These are phyloP conservation scores for Agrilus mali DNA, from an alignment of 2,888 invertebrate species.

Conservation along the genomic window DNA sequence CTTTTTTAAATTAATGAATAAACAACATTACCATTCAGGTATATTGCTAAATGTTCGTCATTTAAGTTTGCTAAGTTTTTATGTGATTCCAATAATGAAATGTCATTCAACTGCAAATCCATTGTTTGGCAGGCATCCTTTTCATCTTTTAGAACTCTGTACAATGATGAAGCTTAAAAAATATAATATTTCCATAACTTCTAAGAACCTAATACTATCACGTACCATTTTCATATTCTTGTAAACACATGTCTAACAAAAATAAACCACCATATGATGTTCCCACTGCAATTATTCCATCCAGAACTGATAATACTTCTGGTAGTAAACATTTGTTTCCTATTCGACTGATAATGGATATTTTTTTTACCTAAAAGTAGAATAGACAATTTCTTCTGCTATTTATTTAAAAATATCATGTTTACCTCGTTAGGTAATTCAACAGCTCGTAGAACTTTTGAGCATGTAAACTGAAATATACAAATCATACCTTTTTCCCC, in stretches of 20 bases:
- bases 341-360: slow-evolving; percentile 30
- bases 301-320: slow-evolving; percentile 47
- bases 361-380: slow-evolving; percentile 27
- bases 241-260: slow-evolving; percentile 57
- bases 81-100: slow-evolving; percentile 39
- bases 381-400: no score
- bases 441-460: slow-evolving; percentile 52
- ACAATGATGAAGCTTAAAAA: slow-evolving; percentile 6
- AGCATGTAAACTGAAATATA: slow-evolving; percentile 56
- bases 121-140: slow-evolving; percentile 38
- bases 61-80: slow-evolving; percentile 39
- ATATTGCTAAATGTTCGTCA: slow-evolving; percentile 42
- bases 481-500: slow-evolving; percentile 53
- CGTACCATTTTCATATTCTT: slow-evolving; percentile 44
- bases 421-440: slow-evolving; percentile 40
- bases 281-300: slow-evolving; percentile 63
- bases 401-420: slow-evolving; percentile 2
- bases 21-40: slow-evolving; percentile 30
- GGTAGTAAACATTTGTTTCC: slow-evolving; percentile 30
- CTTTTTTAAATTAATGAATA: no score
- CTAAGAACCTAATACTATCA: background rate
- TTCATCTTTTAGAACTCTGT: slow-evolving; percentile 34
- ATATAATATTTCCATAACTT: background rate
- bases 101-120: slow-evolving; percentile 35
- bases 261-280: slow-evolving; percentile 57